phyloP scores from a whole-genome alignment of 2,888 invertebrate species.

The Nasonia oneida region DNA sequence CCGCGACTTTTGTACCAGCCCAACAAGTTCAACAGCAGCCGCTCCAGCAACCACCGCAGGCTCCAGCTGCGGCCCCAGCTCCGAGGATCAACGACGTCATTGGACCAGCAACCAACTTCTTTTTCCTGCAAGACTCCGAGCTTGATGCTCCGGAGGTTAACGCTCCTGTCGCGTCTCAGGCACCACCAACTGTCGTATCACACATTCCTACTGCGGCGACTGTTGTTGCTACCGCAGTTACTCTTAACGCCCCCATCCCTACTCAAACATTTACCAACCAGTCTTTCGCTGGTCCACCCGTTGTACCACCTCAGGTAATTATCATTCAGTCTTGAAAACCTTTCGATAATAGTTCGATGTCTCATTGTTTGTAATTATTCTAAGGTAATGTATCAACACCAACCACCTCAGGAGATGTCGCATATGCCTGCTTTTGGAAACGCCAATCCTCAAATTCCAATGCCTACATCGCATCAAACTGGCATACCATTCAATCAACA shows the following conservation, averaged over 20 bases:
- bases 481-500: constrained; percentile 75
- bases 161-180: constrained; percentile 77
- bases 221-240: constrained; percentile 57
- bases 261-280: constrained; percentile 93
- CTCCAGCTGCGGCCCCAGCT: constrained; percentile 54
- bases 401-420: constrained; percentile 76
- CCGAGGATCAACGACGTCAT: constrained; percentile 88
- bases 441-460: constrained; percentile 78
- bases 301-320: constrained; percentile 69
- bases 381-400: constrained; percentile 77
- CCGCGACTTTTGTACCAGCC: constrained; percentile 81
- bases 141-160: constrained; percentile 80
- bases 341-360: neutral
- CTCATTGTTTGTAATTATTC: neutral
- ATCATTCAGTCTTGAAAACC: no score
- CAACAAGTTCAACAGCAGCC: constrained; percentile 72
- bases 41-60: constrained; percentile 58
- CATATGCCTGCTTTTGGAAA: constrained; percentile 81
- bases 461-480: constrained; percentile 80
- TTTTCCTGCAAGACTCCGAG: constrained; percentile 94
- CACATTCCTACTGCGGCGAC: constrained; percentile 75
- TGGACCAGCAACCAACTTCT: constrained; percentile 87
- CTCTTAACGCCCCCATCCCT: constrained; percentile 84
- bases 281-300: constrained; percentile 82
- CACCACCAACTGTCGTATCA: constrained; percentile 73